A percentile compares a stretch with the other conserved stretches of the same genome.
Evolutionary conservation across 2,888 invertebrate species (phyloP).

Genomic region (Coelinius sp.): DNA sequence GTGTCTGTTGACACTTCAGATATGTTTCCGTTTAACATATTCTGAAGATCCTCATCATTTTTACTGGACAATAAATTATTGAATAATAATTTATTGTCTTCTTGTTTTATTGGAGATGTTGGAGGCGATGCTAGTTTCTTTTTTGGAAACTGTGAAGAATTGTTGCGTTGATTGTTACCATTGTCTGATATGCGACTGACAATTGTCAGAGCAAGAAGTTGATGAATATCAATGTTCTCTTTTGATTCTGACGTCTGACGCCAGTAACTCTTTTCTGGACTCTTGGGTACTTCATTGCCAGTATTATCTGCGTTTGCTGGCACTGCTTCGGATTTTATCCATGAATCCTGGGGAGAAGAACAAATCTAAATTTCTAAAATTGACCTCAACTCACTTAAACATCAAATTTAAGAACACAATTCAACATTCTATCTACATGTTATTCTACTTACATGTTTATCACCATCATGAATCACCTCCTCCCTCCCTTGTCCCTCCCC

Average conservation of each 20-base stretch:
- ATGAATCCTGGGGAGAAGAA: slow-evolving; percentile 55
- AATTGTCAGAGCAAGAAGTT: slow-evolving; percentile 64
- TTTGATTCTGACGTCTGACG: slow-evolving; percentile 63
- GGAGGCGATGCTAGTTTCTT: slow-evolving; percentile 61
- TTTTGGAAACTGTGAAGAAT: slow-evolving; percentile 60
- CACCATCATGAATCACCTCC: slow-evolving; percentile 58
- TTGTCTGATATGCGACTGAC: slow-evolving; percentile 66
- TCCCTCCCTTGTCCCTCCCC: slow-evolving; percentile 61
- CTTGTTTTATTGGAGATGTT: slow-evolving; percentile 61
- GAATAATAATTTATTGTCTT: slow-evolving; percentile 64
- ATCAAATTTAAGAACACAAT: not conserved
- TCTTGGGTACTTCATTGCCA: slow-evolving; percentile 40
- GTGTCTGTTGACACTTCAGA: slow-evolving; percentile 68
- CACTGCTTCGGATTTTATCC: slow-evolving; percentile 54
- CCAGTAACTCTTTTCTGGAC: slow-evolving; percentile 61
- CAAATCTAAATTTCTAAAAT: slow-evolving; percentile 1
- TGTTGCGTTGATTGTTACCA: slow-evolving; percentile 59
- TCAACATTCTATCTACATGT: no score
- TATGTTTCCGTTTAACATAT: slow-evolving; percentile 69
- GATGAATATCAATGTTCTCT: slow-evolving; percentile 65
- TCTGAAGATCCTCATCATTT: slow-evolving; percentile 67
- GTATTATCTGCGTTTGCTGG: slow-evolving; percentile 40
- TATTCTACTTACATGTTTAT: slow-evolving; percentile 63
- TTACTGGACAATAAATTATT: slow-evolving; percentile 63
- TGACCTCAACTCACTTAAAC: not conserved